Evolutionary conservation across 2,113 vertebrate genomes (phyloP).

Genomic region (Macaca mulatta): DNA sequence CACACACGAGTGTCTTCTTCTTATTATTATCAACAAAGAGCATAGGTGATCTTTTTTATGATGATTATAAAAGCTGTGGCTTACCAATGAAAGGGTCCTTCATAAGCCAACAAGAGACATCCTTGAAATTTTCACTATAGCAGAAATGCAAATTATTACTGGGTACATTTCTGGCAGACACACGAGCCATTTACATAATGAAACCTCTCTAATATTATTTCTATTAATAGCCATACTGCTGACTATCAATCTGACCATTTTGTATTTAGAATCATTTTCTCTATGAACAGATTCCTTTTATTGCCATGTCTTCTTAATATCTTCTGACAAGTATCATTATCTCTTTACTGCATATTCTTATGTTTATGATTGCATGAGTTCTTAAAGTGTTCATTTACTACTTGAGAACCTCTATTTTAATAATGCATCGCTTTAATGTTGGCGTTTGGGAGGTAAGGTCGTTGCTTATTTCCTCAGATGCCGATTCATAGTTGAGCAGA

Average conservation of each 20-base stretch:
- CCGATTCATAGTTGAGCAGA: not conserved
- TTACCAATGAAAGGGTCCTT: not conserved
- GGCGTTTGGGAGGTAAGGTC: not conserved
- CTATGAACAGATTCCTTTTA: constrained; percentile 50
- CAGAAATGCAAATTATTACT: constrained; percentile 62
- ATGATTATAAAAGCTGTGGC: not conserved
- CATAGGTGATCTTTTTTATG: not conserved
- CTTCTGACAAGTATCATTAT: constrained; percentile 61
- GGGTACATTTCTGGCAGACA: constrained; percentile 56
- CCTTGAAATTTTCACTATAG: constrained; percentile 52
- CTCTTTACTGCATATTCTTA: constrained; percentile 33
- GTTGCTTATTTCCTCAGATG: not conserved
- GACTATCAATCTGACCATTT: constrained; percentile 68
- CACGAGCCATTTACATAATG: constrained; percentile 73
- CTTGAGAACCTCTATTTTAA: constrained; percentile 26
- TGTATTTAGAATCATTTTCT: constrained; percentile 60
- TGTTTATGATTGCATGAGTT: constrained; percentile 51
- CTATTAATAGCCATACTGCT: constrained; percentile 68
- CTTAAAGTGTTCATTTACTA: constrained; percentile 36
- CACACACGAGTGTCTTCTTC: not conserved
- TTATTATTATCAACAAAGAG: not conserved
- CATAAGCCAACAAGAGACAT: constrained; percentile 6
- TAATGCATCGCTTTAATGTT: not conserved
- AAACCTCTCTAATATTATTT: constrained; percentile 69
- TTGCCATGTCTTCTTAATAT: constrained; percentile 39